phyloP scores from a whole-genome alignment of 2,113 vertebrate genomes.

The Amphilophus citrinellus region DNA sequence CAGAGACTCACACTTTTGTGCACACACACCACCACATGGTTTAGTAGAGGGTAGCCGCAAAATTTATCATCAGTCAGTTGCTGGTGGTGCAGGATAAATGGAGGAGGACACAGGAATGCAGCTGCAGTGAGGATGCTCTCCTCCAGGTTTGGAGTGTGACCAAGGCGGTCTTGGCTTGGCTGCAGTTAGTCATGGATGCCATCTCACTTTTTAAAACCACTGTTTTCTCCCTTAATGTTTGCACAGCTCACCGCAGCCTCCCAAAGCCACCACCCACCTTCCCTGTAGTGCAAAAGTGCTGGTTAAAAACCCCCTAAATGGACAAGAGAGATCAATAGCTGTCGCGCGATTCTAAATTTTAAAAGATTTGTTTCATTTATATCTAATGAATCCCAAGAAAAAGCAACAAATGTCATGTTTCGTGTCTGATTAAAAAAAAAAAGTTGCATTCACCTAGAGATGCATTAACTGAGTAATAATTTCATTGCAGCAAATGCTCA shows the following conservation, averaged over 20 bases:
- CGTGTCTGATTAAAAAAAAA: background rate
- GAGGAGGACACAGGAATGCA: slow-evolving; percentile 61
- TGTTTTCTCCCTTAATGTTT: slow-evolving; percentile 61
- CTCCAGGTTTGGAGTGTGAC: slow-evolving; percentile 67
- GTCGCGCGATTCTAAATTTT: background rate
- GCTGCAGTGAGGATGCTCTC: slow-evolving; percentile 59
- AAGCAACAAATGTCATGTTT: background rate
- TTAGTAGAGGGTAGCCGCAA: slow-evolving; percentile 56
- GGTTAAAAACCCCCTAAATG: slow-evolving; percentile 12
- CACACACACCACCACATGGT: slow-evolving; percentile 33
- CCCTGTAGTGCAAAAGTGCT: slow-evolving; percentile 18
- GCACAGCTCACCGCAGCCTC: slow-evolving; percentile 52
- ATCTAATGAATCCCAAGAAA: background rate
- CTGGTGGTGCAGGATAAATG: slow-evolving; percentile 58
- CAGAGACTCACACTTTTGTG: slow-evolving; percentile 4
- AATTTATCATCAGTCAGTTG: slow-evolving; percentile 63
- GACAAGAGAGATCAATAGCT: slow-evolving; percentile 27
- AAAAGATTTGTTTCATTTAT: slow-evolving; percentile 22
- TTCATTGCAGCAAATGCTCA: background rate
- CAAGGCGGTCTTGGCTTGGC: slow-evolving; percentile 62
- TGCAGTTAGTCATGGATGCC: slow-evolving; percentile 61
- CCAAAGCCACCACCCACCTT: slow-evolving; percentile 38
- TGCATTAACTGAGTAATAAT: background rate
- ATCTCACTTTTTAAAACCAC: slow-evolving; percentile 61
- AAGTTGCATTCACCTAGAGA: background rate